phyloP scores from a whole-genome alignment of 2,888 invertebrate species.

The Malacosoma neustria region DNA sequence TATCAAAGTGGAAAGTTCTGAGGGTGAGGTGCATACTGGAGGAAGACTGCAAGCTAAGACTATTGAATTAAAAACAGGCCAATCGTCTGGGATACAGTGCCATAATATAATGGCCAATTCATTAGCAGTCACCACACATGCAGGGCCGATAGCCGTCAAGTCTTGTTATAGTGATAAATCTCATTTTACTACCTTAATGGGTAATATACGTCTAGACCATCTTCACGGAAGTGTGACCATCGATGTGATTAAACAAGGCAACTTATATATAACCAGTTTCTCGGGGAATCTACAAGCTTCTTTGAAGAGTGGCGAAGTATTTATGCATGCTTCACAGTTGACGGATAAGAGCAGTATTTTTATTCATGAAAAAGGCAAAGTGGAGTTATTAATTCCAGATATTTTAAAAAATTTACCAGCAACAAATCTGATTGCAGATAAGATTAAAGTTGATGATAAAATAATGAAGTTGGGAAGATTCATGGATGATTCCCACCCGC shows the following conservation, averaged over 20 bases:
- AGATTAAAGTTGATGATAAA: conserved; percentile 61
- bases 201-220: conserved; percentile 50
- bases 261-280: conserved; percentile 59
- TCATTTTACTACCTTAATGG: conserved; percentile 63
- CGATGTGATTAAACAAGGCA: conserved; percentile 63
- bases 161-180: conserved; percentile 66
- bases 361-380: conserved; percentile 68
- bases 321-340: conserved; percentile 57
- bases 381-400: conserved; percentile 54
- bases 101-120: conserved; percentile 60
- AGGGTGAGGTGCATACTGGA: conserved; percentile 45
- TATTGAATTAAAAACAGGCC: conserved; percentile 60
- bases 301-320: conserved; percentile 64
- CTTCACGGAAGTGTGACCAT: conserved; percentile 56
- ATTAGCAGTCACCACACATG: conserved; percentile 52
- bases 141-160: conserved; percentile 53
- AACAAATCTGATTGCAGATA: conserved; percentile 65
- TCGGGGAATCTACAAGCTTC: conserved; percentile 59
- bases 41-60: conserved; percentile 51
- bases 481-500: conserved; percentile 64
- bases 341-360: conserved; percentile 65
- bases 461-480: conserved; percentile 59
- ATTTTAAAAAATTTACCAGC: conserved; percentile 57
- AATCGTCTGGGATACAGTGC: conserved; percentile 47
- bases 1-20: conserved; percentile 51